Conservation (phyloP, 2,797 vertebrate species). For the Cirrhinus molitorella region DNA sequence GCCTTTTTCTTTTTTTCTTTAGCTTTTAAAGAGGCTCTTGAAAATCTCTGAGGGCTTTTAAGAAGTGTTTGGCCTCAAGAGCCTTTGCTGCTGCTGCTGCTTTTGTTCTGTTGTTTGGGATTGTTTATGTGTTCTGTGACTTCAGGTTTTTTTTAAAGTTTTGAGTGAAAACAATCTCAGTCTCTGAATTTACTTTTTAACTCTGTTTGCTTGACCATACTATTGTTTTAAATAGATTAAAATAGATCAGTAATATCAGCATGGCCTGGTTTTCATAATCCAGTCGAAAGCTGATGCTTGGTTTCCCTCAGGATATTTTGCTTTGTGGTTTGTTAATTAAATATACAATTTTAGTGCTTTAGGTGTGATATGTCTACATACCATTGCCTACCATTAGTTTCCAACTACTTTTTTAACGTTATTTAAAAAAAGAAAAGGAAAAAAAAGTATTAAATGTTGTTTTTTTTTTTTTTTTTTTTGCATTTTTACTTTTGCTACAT, state of each 20-base stretch:
- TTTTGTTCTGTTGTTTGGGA: background rate
- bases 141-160: background rate
- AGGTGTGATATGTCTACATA: too few species aligned
- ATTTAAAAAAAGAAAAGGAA: too few species aligned
- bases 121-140: background rate
- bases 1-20: background rate
- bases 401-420: too few species aligned
- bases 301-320: background rate
- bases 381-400: too few species aligned
- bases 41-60: conserved; percentile 10
- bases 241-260: background rate
- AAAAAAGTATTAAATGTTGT: too few species aligned
- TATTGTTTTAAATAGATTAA: background rate
- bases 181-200: background rate
- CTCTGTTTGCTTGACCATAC: background rate
- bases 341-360: background rate
- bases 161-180: background rate
- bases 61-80: background rate
- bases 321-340: background rate
- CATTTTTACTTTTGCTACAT: too few species aligned
- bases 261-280: background rate
- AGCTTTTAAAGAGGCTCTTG: conserved; percentile 4
- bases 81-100: background rate
- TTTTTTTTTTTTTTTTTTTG: too few species aligned
- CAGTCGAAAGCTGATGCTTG: background rate